These are phyloP conservation scores for Drosophila erecta DNA, from an alignment of 1,140 invertebrate species.

Conservation along the genomic window DNA sequence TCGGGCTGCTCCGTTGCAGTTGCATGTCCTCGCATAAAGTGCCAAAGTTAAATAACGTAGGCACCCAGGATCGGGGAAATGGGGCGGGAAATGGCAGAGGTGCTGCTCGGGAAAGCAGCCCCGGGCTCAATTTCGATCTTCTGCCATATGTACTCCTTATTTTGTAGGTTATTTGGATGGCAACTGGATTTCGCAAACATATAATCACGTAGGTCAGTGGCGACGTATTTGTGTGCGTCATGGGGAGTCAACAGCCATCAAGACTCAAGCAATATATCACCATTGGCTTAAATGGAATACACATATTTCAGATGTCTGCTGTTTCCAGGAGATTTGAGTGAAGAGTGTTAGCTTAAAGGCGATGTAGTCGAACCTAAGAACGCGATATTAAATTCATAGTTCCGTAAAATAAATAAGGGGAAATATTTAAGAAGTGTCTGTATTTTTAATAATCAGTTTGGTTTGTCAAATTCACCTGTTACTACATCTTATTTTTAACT, in stretches of 20 bases:
- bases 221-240: neutral
- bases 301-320: neutral
- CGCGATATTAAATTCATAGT: too few relatives aligned
- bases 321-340: neutral
- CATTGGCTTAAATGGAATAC: neutral
- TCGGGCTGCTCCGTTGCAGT: constrained; percentile 54
- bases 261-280: neutral
- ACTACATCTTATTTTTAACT: too few relatives aligned
- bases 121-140: constrained; percentile 30
- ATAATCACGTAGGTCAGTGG: neutral
- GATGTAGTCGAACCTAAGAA: too few relatives aligned
- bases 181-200: neutral
- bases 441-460: too few relatives aligned
- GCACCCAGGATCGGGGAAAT: constrained; percentile 20
- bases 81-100: neutral
- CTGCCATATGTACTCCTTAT: constrained; percentile 25
- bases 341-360: too few relatives aligned
- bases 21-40: constrained; percentile 75
- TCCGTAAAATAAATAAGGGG: too few relatives aligned
- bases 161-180: constrained; percentile 34
- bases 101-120: constrained; percentile 18
- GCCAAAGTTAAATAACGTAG: constrained; percentile 75
- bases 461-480: too few relatives aligned
- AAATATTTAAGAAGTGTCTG: too few relatives aligned
- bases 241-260: constrained; percentile 14